Base-by-base conservation (phyloP, 2,113 vertebrate genomes). In the Aythya baeri region DNA sequence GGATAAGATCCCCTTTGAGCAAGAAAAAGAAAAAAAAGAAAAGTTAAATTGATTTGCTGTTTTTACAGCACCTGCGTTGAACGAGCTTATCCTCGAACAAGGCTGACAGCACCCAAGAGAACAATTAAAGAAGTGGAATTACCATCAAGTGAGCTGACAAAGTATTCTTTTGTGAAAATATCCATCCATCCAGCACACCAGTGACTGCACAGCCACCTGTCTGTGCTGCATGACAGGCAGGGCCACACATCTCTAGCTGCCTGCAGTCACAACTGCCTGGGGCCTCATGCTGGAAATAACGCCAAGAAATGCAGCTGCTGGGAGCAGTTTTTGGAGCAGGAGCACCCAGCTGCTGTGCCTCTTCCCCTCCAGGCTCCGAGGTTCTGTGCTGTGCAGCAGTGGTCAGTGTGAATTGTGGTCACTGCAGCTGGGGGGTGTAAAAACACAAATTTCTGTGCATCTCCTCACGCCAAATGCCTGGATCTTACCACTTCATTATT, bases 1-100 rank as follows among this genome's bases (percentile, higher is more conserved):
- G 99, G 97, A 98, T 99, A 89, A 99, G 98, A 78, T 99, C 99
- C 74, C 99, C 99, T 99, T 97, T 26, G 7, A 44, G 58, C 67
- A 91, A 97, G 86, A 96, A 79, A 46, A 44, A 65, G 41, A 94
- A 46, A 41, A 65, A 94, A 91, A 62, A 11, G 6, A 17, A 74
- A 68, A 29, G 27, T 18, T 3, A 16, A 7, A 44, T 63, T 50
- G 70, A 83, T 63, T 41, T 21, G 36, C 21, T 46, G 13, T 1
- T 80, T 77, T 72, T 63, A 34, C 46, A 79, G n/a, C 12, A 20
- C 32, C 36, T 46, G 23, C 52, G 55, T 0, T 58, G 31, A 71
- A 73, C 16, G 23, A 32, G 14, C 13, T 5, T 78, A 10, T n/a
- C 32, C 46, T 43, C 50, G 34, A 36, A 12, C 17, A 55, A 49